These are phyloP conservation scores for Zootoca vivipara DNA, from an alignment of 2,113 vertebrate genomes.

Conservation along the genomic window DNA sequence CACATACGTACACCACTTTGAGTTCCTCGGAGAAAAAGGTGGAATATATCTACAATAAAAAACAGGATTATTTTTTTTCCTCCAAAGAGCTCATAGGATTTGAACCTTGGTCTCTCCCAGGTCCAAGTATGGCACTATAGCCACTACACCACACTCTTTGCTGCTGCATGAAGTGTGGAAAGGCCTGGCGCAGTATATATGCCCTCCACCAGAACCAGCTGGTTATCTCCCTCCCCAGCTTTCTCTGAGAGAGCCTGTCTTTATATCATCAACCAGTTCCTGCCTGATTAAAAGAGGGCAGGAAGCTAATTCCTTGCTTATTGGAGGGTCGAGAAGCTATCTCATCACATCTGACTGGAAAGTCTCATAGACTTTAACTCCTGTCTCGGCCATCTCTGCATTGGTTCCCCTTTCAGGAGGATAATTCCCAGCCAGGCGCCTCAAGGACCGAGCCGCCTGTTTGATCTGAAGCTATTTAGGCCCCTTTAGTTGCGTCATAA, in stretches of 20 bases:
- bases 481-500: background rate
- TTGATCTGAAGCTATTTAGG: accelerated
- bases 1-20: no score
- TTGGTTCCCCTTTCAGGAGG: background rate
- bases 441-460: background rate
- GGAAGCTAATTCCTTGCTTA: background rate
- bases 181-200: accelerated
- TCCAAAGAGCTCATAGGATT: no score
- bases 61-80: no score
- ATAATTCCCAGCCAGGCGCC: background rate
- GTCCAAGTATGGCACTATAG: no score
- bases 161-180: background rate
- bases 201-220: background rate
- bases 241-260: background rate
- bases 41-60: no score
- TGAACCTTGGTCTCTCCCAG: no score
- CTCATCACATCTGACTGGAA: background rate
- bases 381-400: background rate
- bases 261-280: background rate
- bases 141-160: no score
- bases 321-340: background rate
- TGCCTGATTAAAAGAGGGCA: background rate
- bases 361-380: accelerated
- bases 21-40: no score
- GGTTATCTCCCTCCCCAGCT: background rate